Conservation (phyloP, 2,797 vertebrate species). For the Chanos chanos region DNA sequence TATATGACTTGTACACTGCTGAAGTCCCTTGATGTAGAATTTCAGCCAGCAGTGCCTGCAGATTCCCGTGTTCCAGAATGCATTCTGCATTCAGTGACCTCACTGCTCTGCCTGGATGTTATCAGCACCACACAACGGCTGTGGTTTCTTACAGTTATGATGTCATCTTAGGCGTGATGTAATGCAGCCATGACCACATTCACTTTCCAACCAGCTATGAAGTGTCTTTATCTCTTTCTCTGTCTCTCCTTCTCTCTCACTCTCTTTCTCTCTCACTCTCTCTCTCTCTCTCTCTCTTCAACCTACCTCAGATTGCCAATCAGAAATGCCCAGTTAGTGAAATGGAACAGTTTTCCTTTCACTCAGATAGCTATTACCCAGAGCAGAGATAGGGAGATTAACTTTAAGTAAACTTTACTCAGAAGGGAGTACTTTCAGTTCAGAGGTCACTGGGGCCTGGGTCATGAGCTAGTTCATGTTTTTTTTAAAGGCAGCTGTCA, state of each 20-base stretch:
- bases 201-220: too few species aligned
- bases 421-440: slow-evolving; percentile 12
- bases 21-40: neutral
- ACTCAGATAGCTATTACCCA: slow-evolving; percentile 20
- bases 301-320: slow-evolving; percentile 76
- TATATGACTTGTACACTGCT: slow-evolving; percentile 9
- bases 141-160: too few species aligned
- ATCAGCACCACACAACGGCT: too few species aligned
- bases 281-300: slow-evolving; percentile 55
- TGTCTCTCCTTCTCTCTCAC: neutral
- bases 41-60: neutral
- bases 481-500: slow-evolving; percentile 78
- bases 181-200: too few species aligned
- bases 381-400: slow-evolving; percentile 26
- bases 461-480: slow-evolving; percentile 69
- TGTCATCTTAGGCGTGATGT: slow-evolving; percentile 8
- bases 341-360: slow-evolving; percentile 50
- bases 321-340: slow-evolving; percentile 58
- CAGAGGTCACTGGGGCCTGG: slow-evolving; percentile 58
- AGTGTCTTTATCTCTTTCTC: neutral
- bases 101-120: neutral
- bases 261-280: neutral
- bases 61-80: neutral
- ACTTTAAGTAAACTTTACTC: slow-evolving; percentile 15
- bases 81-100: neutral